Evolutionary conservation across 1,140 invertebrate species (phyloP).

Genomic region (Matsumurasca onukii): DNA sequence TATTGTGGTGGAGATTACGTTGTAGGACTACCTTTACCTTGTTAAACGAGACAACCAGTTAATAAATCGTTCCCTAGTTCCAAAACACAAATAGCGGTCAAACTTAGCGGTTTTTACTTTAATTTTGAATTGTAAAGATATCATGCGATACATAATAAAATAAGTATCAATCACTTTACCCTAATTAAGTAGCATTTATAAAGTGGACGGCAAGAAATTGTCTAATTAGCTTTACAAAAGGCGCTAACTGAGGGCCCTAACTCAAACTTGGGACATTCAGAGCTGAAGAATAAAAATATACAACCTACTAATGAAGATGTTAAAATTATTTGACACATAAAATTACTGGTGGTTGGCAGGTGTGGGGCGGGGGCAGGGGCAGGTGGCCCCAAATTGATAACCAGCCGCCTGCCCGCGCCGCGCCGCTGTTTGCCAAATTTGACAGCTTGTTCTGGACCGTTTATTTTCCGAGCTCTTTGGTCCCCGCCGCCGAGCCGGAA

Average conservation of each 20-base stretch:
- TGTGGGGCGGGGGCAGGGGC: neutral
- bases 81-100: too few relatives aligned
- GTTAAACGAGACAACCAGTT: too few relatives aligned
- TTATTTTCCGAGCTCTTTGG: neutral
- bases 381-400: constrained; percentile 15
- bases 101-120: too few relatives aligned
- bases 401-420: neutral
- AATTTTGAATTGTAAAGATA: too few relatives aligned
- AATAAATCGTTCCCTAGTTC: too few relatives aligned
- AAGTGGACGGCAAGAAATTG: too few relatives aligned
- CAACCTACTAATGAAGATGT: constrained; percentile 6
- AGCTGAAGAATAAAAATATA: constrained; percentile 16
- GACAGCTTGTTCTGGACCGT: constrained; percentile 15
- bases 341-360: neutral
- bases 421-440: constrained; percentile 19
- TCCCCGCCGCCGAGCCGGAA: neutral
- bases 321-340: constrained; percentile 19
- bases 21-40: too few relatives aligned
- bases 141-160: too few relatives aligned
- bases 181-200: too few relatives aligned
- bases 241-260: neutral
- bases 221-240: too few relatives aligned
- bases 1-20: too few relatives aligned
- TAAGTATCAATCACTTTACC: too few relatives aligned
- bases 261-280: neutral